Conservation (phyloP, 2,113 vertebrate species). For the Atlantisia rogersi region DNA sequence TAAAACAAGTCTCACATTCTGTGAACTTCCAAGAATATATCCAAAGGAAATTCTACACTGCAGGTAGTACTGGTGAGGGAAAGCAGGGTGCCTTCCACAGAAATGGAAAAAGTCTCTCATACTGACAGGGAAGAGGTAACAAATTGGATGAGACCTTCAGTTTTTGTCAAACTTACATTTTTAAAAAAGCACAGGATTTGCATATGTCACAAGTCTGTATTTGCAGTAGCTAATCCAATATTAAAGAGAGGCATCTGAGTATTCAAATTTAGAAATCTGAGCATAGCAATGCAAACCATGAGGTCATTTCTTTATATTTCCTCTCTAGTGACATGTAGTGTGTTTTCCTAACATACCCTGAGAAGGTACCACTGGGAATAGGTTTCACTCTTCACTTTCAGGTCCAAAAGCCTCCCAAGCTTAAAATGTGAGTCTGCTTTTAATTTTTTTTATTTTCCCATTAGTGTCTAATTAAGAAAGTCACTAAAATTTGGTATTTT, state of each 20-base stretch:
- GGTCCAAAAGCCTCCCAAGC: background rate
- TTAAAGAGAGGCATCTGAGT: background rate
- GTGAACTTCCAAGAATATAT: background rate
- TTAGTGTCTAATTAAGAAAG: slow-evolving; percentile 43
- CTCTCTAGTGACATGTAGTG: background rate
- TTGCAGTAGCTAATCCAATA: background rate
- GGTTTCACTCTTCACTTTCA: background rate
- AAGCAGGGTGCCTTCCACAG: background rate
- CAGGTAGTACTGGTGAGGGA: background rate
- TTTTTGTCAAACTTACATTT: background rate
- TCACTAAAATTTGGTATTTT: slow-evolving; percentile 11
- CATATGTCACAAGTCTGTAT: background rate
- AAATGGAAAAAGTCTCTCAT: background rate
- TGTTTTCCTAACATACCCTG: background rate
- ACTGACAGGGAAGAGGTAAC: background rate
- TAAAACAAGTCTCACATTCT: background rate
- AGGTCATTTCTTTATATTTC: background rate
- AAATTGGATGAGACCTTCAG: background rate
- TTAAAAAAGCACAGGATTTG: background rate
- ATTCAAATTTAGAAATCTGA: background rate
- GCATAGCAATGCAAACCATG: background rate
- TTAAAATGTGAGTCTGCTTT: background rate
- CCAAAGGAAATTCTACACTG: background rate
- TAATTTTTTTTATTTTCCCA: slow-evolving; percentile 44
- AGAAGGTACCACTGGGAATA: background rate